phyloP scores from a whole-genome alignment of 2,113 vertebrate genomes.

The Paramisgurnus dabryanus region DNA sequence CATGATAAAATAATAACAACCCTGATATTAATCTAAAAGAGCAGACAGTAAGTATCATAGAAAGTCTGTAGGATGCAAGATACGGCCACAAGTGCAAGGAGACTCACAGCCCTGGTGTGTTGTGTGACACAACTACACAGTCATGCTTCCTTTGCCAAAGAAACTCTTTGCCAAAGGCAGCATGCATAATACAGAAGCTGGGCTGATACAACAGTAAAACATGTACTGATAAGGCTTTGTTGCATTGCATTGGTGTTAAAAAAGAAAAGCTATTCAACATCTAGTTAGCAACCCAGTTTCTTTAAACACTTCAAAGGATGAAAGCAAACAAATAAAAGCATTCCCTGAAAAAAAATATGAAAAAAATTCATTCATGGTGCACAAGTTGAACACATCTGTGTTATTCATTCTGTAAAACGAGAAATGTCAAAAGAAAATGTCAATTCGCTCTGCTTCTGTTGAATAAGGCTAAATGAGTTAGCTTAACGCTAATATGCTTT shows the following conservation, averaged over 20 bases:
- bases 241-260: not conserved
- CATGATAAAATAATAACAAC: slow-evolving; percentile 86
- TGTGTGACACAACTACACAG: slow-evolving; percentile 98
- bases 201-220: slow-evolving; percentile 5
- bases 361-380: too few relatives aligned
- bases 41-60: slow-evolving; percentile 89
- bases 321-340: too few relatives aligned
- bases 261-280: not conserved
- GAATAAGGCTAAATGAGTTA: too few relatives aligned
- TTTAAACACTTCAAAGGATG: too few relatives aligned
- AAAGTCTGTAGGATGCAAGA: slow-evolving; percentile 92
- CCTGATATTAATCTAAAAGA: slow-evolving; percentile 84
- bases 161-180: slow-evolving; percentile 76
- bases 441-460: too few relatives aligned
- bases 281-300: not conserved
- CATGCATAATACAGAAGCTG: slow-evolving; percentile 85
- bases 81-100: slow-evolving; percentile 95
- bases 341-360: too few relatives aligned
- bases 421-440: too few relatives aligned
- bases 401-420: too few relatives aligned
- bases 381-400: too few relatives aligned
- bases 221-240: slow-evolving; percentile 17
- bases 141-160: slow-evolving; percentile 87
- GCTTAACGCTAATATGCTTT: too few relatives aligned
- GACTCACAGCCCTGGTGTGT: slow-evolving; percentile 90